Evolutionary conservation across 2,797 vertebrate genomes (phyloP).

Genomic region (Chaenodraco wilsoni): DNA sequence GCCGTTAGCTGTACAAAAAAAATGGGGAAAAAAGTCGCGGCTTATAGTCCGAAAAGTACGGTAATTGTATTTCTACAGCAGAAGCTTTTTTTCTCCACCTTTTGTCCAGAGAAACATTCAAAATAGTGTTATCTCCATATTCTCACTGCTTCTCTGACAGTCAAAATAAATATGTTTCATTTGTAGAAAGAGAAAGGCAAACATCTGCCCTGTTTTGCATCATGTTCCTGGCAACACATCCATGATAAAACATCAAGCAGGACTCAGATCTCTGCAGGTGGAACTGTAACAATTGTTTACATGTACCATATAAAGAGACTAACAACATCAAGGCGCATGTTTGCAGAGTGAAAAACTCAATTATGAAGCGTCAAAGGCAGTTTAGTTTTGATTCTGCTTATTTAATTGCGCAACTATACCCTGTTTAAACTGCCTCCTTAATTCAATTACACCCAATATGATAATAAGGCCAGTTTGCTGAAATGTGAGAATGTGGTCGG

Average conservation of each 20-base stretch:
- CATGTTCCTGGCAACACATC: constrained; percentile 25
- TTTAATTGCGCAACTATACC: constrained; percentile 56
- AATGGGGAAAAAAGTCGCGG: too few species aligned
- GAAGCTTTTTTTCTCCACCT: neutral
- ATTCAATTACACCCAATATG: constrained; percentile 77
- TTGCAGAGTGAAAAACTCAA: constrained; percentile 50
- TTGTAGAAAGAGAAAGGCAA: neutral
- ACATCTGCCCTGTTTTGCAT: constrained; percentile 32
- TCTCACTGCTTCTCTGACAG: constrained; percentile 9
- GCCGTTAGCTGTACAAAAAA: too few species aligned
- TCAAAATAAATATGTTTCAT: constrained; percentile 22
- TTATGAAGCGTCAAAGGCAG: constrained; percentile 56
- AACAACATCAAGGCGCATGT: constrained; percentile 47
- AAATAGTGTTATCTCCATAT: constrained; percentile 13
- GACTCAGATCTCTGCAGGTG: constrained; percentile 48
- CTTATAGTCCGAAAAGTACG: too few species aligned
- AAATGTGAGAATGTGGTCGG: constrained; percentile 60
- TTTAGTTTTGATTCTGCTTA: constrained; percentile 59
- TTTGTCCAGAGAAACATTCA: constrained; percentile 3
- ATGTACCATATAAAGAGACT: constrained; percentile 21
- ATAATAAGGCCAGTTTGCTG: constrained; percentile 66
- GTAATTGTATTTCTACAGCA: neutral
- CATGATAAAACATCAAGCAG: constrained; percentile 27
- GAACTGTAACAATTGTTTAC: constrained; percentile 7
- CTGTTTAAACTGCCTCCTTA: constrained; percentile 59